These are phyloP conservation scores for Drosophila suzukii DNA, from an alignment of 1,140 invertebrate species.

Conservation along the genomic window DNA sequence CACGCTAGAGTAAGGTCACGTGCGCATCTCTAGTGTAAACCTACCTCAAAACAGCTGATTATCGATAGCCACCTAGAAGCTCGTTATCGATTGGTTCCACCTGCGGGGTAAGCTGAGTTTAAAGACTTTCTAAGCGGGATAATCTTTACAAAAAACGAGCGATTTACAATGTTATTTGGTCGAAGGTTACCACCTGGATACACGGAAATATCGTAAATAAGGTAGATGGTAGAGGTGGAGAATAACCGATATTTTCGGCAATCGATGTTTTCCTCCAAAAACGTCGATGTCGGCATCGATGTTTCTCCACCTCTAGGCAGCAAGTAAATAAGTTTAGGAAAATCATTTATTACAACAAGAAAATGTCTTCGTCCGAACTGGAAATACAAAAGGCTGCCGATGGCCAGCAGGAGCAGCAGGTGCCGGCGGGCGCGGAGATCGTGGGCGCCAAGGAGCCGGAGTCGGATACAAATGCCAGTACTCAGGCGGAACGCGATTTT, in stretches of 20 bases:
- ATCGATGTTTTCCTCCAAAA: no score
- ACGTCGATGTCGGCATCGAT: no score
- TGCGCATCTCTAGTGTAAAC: conserved; percentile 1
- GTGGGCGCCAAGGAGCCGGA: conserved; percentile 48
- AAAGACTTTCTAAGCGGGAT: not conserved
- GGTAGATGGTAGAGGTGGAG: no score
- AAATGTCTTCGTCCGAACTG: conserved; percentile 69
- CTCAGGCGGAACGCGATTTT: conserved; percentile 60
- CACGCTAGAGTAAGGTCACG: not conserved
- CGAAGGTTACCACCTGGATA: not conserved
- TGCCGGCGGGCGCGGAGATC: conserved; percentile 30
- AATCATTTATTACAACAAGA: conserved; percentile 62
- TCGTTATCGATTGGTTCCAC: conserved; percentile 5
- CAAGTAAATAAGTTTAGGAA: conserved; percentile 76
- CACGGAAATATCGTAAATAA: not conserved
- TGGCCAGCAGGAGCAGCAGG: conserved; percentile 42
- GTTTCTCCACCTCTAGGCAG: conserved; percentile 43
- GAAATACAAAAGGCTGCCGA: conserved; percentile 58
- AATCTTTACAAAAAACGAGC: no score
- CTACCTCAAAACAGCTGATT: conserved; percentile 24
- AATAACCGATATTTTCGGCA: no score
- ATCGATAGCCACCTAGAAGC: not conserved
- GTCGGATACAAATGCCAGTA: conserved; percentile 38
- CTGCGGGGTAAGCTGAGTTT: not conserved
- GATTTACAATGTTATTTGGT: not conserved